Percentiles rank a stretch among this genome's conserved stretches.
Conservation (phyloP, 2,888 invertebrate genomes). For the Bedellia somnulentella region DNA sequence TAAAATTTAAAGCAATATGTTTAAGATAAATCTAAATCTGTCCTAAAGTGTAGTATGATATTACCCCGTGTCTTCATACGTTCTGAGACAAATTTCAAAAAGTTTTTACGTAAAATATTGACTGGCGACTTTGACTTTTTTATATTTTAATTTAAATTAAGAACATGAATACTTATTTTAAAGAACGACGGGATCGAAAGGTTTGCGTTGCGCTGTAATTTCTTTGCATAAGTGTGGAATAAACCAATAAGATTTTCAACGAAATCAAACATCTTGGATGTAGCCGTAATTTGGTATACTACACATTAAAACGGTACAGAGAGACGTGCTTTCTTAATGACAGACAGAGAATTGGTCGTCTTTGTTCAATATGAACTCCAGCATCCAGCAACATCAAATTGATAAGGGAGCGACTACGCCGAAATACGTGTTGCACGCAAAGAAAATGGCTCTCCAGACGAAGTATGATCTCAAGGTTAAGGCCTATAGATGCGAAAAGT, state of each 20-base stretch:
- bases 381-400: not conserved
- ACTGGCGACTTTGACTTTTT: not conserved
- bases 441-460: not conserved
- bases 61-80: conserved; percentile 1
- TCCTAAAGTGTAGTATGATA: not conserved
- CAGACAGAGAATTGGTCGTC: not conserved
- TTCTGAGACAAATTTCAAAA: not conserved
- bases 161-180: no score
- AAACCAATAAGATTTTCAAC: no score
- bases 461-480: not conserved
- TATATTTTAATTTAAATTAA: not conserved
- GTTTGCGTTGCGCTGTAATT: no score
- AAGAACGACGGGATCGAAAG: no score
- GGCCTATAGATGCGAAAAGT: not conserved
- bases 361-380: not conserved
- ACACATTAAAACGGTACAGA: not conserved
- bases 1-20: conserved; percentile 1
- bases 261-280: not conserved
- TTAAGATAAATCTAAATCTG: not conserved
- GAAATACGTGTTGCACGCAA: no score
- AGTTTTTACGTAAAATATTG: not conserved
- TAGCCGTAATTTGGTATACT: not conserved
- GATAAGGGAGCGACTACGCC: no score
- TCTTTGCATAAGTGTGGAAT: no score
- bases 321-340: not conserved